Base-by-base conservation (phyloP, 2,888 invertebrate genomes). In the Cheilosia pagana region DNA sequence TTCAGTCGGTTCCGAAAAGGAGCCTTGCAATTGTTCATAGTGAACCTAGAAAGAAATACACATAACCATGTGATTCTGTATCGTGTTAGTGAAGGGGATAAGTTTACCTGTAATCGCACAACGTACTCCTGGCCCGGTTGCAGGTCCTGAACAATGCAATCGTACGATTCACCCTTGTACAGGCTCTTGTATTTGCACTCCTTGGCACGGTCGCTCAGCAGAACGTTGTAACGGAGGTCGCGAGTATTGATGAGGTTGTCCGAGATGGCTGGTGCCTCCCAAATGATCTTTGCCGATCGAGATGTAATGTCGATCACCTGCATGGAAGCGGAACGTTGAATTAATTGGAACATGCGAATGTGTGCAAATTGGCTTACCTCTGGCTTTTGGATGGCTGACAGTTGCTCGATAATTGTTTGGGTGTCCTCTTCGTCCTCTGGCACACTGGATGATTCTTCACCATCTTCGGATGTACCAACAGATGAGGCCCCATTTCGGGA, bases 81-180 rank as follows among this genome's bases (percentile, higher is more conserved):
- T 14, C 14, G 1, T 3, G 35, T 35, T 2, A 16, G 4, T 8
- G 35, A 12, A 10, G 2, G 10, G 2, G 35, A 1, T 0, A 21
- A 25, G 1, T 8, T 94, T 88, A 96, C 96, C 92, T 95, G 95
- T 87, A 96, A 93, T 89, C 96, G 95, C 87, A 97, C 95, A 81
- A 95, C 95, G 92, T 97, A 98, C 90, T 96, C 96, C 90, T 96
- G 95, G n/a, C 96, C 96, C 14, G 98, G 97, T 90, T 95, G 94
- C 89, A 98, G 93, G 92, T 97, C 97, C 91, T 96, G 95, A 86
- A 98, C 95, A 88, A 95, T 94, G 92, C 96, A 96, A 53, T 95
- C 95, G 75, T 95, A 93, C 35, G 95, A 95, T 87, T 94, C 93
- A 57, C 97, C 96, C 88, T 95, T 95, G 91, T 96, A 97, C 87